phyloP scores from a whole-genome alignment of 2,113 vertebrate species.

The Misgurnus mizolepis region DNA sequence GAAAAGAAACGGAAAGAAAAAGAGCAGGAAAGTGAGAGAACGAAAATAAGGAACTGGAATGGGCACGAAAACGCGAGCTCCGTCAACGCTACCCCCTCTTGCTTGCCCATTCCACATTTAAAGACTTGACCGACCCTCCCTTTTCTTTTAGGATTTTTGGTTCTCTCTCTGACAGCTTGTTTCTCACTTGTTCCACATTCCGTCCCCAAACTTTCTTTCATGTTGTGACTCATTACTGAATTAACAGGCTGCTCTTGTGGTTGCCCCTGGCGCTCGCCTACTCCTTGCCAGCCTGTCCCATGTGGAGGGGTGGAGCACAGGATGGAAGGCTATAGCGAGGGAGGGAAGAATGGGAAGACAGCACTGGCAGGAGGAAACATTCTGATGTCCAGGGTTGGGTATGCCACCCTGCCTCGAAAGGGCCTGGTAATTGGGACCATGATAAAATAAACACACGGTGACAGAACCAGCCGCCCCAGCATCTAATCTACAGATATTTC shows the following conservation, averaged over 20 bases:
- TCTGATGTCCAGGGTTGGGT: slow-evolving; percentile 69
- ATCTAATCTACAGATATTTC: slow-evolving; percentile 59
- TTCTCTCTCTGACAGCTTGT: slow-evolving; percentile 59
- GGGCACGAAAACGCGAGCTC: slow-evolving; percentile 62
- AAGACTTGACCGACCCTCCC: slow-evolving; percentile 58
- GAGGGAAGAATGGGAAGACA: slow-evolving; percentile 41
- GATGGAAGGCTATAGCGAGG: slow-evolving; percentile 55
- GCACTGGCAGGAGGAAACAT: slow-evolving; percentile 63
- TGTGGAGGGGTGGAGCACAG: slow-evolving; percentile 58
- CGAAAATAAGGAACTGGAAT: slow-evolving; percentile 46
- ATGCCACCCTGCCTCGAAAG: slow-evolving; percentile 36
- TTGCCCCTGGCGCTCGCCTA: slow-evolving; percentile 69
- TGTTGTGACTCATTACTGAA: slow-evolving; percentile 74
- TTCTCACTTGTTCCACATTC: slow-evolving; percentile 56
- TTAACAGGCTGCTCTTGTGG: slow-evolving; percentile 46
- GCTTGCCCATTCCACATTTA: slow-evolving; percentile 53
- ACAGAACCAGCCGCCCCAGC: slow-evolving; percentile 35
- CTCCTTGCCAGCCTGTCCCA: slow-evolving; percentile 62
- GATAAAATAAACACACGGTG: slow-evolving; percentile 37
- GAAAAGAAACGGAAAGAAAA: slow-evolving; percentile 73
- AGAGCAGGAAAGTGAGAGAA: slow-evolving; percentile 54
- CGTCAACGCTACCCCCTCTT: slow-evolving; percentile 44
- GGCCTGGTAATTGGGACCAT: slow-evolving; percentile 53
- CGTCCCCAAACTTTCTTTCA: slow-evolving; percentile 62
- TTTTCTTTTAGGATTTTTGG: slow-evolving; percentile 59